phyloP scores from a whole-genome alignment of 2,797 vertebrate species.

The Syndactyla subalaris region DNA sequence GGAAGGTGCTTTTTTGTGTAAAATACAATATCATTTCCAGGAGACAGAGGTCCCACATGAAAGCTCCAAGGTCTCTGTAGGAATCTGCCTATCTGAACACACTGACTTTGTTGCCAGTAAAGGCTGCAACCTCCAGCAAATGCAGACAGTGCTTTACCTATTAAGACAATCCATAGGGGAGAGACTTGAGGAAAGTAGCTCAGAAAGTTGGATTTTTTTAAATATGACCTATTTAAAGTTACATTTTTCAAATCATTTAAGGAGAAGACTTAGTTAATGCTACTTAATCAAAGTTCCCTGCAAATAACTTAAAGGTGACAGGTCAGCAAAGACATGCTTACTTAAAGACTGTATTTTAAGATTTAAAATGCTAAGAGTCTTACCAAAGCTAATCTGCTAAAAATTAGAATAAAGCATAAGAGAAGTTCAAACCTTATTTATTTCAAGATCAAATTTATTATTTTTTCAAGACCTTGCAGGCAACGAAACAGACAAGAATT shows the following conservation, averaged over 20 bases:
- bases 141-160: not conserved
- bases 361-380: conserved; percentile 73
- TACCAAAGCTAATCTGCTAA: conserved; percentile 70
- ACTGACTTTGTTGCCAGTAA: not conserved
- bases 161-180: not conserved
- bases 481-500: conserved; percentile 34
- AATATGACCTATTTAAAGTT: conserved; percentile 68
- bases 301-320: conserved; percentile 75
- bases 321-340: conserved; percentile 76
- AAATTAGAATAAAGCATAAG: conserved; percentile 73
- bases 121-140: conserved; percentile 15
- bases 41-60: not conserved
- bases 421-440: conserved; percentile 71
- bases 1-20: not conserved
- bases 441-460: conserved; percentile 60
- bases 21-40: not conserved
- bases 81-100: not conserved
- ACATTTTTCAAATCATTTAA: conserved; percentile 49
- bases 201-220: not conserved
- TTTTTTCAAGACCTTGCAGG: conserved; percentile 19
- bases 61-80: not conserved
- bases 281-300: conserved; percentile 67
- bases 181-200: conserved; percentile 10
- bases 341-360: conserved; percentile 69
- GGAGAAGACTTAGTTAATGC: conserved; percentile 65